phyloP scores from a whole-genome alignment of 35 echinoderm and acorn worm genomes.

The Stichopus chloronotus region DNA sequence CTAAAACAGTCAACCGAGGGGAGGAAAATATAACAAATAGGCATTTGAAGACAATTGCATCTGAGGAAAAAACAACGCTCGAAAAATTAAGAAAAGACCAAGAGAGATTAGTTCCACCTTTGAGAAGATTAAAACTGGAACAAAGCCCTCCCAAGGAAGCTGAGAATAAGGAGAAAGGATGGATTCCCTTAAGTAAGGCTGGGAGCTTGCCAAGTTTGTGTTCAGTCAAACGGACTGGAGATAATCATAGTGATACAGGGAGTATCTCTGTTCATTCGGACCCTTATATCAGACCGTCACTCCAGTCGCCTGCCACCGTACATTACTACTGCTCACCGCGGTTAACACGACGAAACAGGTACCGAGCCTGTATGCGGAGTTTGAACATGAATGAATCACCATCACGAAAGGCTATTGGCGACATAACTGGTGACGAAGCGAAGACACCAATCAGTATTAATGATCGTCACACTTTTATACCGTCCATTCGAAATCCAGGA shows the following conservation, averaged over 20 bases:
- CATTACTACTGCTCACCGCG: background rate
- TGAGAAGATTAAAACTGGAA: conserved; percentile 8
- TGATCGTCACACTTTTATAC: background rate
- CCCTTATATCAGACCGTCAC: background rate
- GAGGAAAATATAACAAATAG: background rate
- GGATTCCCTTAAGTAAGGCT: conserved; percentile 11
- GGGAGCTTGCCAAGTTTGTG: background rate
- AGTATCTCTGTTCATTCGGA: conserved; percentile 17
- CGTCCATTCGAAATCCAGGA: background rate
- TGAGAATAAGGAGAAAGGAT: background rate
- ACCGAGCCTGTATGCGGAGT: background rate
- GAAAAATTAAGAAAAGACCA: background rate
- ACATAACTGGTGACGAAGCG: background rate
- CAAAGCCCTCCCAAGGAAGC: background rate
- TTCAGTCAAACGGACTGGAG: background rate
- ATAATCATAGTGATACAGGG: background rate
- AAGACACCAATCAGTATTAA: background rate
- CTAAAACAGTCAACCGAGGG: conserved; percentile 4
- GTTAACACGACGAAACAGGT: background rate
- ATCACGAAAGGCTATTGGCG: background rate
- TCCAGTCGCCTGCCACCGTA: background rate
- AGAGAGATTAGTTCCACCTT: background rate
- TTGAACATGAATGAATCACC: background rate
- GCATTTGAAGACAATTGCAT: background rate
- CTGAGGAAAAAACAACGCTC: background rate